A percentile compares a stretch with the other conserved stretches of the same genome.
phyloP scores from a whole-genome alignment of 2,888 invertebrate species.

The Agrotis clavis region DNA sequence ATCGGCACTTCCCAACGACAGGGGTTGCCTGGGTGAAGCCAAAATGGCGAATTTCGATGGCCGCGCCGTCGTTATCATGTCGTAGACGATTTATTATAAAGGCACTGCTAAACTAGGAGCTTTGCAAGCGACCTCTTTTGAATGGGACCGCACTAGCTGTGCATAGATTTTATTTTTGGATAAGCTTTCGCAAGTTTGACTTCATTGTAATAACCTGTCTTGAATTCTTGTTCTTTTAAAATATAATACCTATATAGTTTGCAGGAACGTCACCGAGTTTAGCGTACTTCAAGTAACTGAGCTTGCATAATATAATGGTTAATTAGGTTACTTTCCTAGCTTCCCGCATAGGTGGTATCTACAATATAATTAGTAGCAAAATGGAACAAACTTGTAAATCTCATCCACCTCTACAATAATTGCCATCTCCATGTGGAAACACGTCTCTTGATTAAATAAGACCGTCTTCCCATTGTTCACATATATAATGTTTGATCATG shows the following conservation, averaged over 20 bases:
- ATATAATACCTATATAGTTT: background rate
- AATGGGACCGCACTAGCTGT: background rate
- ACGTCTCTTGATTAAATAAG: conserved; percentile 46
- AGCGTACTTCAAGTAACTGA: background rate
- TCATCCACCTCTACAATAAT: conserved; percentile 31
- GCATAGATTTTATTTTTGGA: background rate
- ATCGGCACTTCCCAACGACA: conserved; percentile 55
- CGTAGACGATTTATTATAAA: conserved; percentile 60
- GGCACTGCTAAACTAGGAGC: conserved; percentile 41
- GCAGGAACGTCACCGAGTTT: background rate
- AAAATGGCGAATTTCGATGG: conserved; percentile 51
- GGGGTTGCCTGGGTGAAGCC: conserved; percentile 29
- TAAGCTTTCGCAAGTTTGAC: background rate
- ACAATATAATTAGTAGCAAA: conserved; percentile 12
- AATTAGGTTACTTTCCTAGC: conserved; percentile 12
- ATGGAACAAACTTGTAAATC: conserved; percentile 34
- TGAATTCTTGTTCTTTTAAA: background rate
- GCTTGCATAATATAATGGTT: conserved; percentile 10
- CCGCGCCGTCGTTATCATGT: conserved; percentile 49
- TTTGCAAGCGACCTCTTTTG: conserved; percentile 23
- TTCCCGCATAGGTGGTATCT: conserved; percentile 11
- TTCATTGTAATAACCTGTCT: background rate
- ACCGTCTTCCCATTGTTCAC: conserved; percentile 29
- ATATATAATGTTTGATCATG: conserved; percentile 17
- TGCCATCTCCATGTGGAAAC: conserved; percentile 29